Conservation (phyloP, 2,888 invertebrate genomes). For the Sinelater perroti region DNA sequence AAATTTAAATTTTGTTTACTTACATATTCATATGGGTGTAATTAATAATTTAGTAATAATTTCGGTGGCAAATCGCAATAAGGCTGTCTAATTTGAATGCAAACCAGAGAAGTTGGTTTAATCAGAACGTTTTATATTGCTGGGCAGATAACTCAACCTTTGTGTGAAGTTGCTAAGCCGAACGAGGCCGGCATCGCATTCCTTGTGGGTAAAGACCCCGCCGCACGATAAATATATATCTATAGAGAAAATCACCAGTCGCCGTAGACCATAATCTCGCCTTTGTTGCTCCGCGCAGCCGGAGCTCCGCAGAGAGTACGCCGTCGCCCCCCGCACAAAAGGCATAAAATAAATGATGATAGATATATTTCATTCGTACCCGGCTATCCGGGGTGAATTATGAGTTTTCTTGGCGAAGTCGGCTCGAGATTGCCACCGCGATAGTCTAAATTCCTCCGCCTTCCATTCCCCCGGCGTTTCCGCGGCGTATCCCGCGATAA, state of each 20-base stretch:
- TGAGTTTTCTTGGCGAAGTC: constrained; percentile 33
- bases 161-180: constrained; percentile 9
- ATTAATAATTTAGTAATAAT: too few relatives aligned
- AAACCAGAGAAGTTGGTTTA: too few relatives aligned
- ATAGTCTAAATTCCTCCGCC: constrained; percentile 29
- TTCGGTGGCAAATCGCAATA: too few relatives aligned
- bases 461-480: constrained; percentile 30
- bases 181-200: background rate
- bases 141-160: constrained; percentile 14
- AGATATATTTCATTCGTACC: constrained; percentile 29
- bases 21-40: too few relatives aligned
- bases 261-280: constrained; percentile 18
- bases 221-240: constrained; percentile 19
- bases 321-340: constrained; percentile 14
- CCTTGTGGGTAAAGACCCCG: constrained; percentile 3
- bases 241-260: too few relatives aligned
- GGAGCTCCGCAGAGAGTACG: constrained; percentile 14
- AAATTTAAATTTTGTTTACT: too few relatives aligned
- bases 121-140: constrained; percentile 4
- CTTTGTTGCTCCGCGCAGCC: constrained; percentile 16
- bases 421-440: constrained; percentile 25
- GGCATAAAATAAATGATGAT: constrained; percentile 32
- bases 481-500: constrained; percentile 25
- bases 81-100: too few relatives aligned
- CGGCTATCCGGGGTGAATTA: constrained; percentile 29